Base-by-base conservation (phyloP, 2,888 invertebrate species). In the Ligdia adustata region DNA sequence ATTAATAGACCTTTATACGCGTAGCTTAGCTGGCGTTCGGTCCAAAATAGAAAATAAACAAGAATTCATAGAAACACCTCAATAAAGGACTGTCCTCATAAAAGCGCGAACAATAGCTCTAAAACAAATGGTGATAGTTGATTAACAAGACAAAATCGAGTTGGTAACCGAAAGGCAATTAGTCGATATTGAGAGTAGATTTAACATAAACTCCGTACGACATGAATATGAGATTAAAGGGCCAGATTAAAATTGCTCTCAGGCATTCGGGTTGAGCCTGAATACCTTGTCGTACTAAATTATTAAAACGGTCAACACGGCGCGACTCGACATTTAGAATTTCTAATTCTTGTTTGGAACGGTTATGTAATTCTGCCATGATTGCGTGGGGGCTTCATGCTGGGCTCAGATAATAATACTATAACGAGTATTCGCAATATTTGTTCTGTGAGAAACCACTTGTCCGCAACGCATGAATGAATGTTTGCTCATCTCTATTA, bases 81-180 rank as follows among this genome's bases (percentile, higher is more conserved):
- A 57, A 62, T 61, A 55, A 60, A 56, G 39, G 48, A 40, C 43
- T 51, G 37, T 52, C 58, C 49, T 53, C 43, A 53, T 31, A 57
- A 47, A 57, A 58, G 47, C 22, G 14, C 48, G 53, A 53, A 71
- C 69, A 69, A 68, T 65, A 44, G 60, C 38, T 42, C 42, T 41
- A 48, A 62, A 63, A 69, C 63, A 70, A 72, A 66, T 60, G 55
- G 57, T 16, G 52, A 52, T 45, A 48, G 61, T 69, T 74, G 69
- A 77, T 81, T 78, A 76, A 66, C 69, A 72, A 70, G 58, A 75
- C 74, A 77, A 79, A 72, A 63, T 69, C 51, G 57, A 62, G 33
- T 31, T 52, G 55, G 55, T 64, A 64, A 52, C 49, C 64, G 61
- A 73, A 68, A 70, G 60, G 60, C 67, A 79, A 76, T 79, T 75